These are phyloP conservation scores for Rhynchonycteris naso DNA, from an alignment of 2,797 vertebrate genomes.

Conservation along the genomic window DNA sequence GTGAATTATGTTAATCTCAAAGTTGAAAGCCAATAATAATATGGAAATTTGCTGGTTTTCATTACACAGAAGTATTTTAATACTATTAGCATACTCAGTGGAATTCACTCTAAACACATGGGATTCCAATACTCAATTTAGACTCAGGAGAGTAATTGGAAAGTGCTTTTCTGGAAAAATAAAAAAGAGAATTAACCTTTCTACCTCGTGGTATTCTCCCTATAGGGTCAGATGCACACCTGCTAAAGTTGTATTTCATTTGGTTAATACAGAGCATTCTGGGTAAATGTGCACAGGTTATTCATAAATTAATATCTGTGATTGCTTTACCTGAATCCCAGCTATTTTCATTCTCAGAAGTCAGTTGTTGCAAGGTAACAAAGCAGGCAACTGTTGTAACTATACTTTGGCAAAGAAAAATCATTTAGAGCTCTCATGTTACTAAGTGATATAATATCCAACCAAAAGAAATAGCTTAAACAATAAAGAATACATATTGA, in stretches of 20 bases:
- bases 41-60: slow-evolving; percentile 66
- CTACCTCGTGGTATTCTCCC: slow-evolving; percentile 13
- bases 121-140: slow-evolving; percentile 45
- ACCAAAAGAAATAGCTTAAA: background rate
- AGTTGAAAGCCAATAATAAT: slow-evolving; percentile 71
- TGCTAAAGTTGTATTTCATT: slow-evolving; percentile 35
- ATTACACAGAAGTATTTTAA: slow-evolving; percentile 59
- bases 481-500: background rate
- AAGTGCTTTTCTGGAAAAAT: slow-evolving; percentile 44
- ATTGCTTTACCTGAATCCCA: background rate
- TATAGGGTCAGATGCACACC: background rate
- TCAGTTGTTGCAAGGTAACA: background rate
- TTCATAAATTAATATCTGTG: slow-evolving; percentile 16
- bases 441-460: background rate
- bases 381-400: background rate
- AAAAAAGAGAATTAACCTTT: slow-evolving; percentile 47
- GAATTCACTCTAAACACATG: slow-evolving; percentile 57
- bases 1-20: slow-evolving; percentile 69
- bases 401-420: background rate
- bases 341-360: background rate
- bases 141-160: slow-evolving; percentile 25
- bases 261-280: slow-evolving; percentile 33
- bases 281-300: background rate
- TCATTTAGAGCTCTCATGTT: background rate
- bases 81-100: slow-evolving; percentile 55